Evolutionary conservation across 2,797 vertebrate species (phyloP).

Genomic region (Gadopsis marmoratus): DNA sequence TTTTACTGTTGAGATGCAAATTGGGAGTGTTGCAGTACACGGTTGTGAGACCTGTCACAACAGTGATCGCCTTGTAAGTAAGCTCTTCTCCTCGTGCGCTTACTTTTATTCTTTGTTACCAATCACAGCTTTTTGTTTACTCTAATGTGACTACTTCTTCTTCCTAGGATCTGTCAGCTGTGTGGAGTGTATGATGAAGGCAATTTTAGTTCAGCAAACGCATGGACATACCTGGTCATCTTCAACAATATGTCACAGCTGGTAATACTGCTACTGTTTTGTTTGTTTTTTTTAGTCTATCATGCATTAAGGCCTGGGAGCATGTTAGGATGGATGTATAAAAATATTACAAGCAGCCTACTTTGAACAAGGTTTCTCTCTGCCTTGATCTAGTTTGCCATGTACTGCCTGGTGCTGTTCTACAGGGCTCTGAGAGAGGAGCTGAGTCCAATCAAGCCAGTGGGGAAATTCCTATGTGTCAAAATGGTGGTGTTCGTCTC

Average conservation of each 20-base stretch:
- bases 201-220: constrained; percentile 95
- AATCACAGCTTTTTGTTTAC: neutral
- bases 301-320: neutral
- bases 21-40: constrained; percentile 98
- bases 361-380: constrained; percentile 1
- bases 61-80: constrained; percentile 96
- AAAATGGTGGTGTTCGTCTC: constrained; percentile 99
- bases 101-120: neutral
- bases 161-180: constrained; percentile 92
- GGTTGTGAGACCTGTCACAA: constrained; percentile 95
- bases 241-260: constrained; percentile 98
- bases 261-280: constrained; percentile 77
- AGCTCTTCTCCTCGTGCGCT: neutral
- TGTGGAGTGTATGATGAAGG: constrained; percentile 94
- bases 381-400: constrained; percentile 90
- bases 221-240: constrained; percentile 98
- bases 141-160: neutral
- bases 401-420: constrained; percentile 98
- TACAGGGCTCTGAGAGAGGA: constrained; percentile 95
- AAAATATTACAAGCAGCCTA: neutral
- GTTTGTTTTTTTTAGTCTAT: neutral
- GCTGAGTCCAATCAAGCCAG: constrained; percentile 93
- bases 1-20: constrained; percentile 95
- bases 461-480: constrained; percentile 98
- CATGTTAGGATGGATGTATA: neutral